A percentile compares a stretch with the other conserved stretches of the same genome.
These are phyloP conservation scores for Orthonychiurus folsomi DNA, from an alignment of 2,888 invertebrate species.

Conservation along the genomic window DNA sequence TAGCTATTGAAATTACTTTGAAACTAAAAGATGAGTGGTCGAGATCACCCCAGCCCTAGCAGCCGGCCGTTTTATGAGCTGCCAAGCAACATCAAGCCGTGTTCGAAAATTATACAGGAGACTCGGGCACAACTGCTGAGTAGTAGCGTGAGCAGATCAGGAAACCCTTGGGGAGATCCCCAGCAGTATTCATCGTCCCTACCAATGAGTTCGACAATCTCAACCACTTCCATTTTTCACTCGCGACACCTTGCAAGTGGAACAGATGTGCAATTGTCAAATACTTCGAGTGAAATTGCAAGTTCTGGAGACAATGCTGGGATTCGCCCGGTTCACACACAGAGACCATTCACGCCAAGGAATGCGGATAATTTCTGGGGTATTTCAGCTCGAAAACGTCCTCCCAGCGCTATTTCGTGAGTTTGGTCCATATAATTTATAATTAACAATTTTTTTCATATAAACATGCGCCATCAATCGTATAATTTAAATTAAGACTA, in stretches of 20 bases:
- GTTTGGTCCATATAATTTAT: too few relatives aligned
- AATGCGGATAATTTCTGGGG: constrained; percentile 36
- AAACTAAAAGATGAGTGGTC: background rate
- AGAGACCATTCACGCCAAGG: constrained; percentile 37
- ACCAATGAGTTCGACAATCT: background rate
- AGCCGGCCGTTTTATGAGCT: constrained; percentile 34
- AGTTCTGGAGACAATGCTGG: constrained; percentile 11
- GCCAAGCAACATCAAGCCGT: constrained; percentile 33
- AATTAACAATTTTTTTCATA: too few relatives aligned
- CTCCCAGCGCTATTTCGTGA: constrained; percentile 38
- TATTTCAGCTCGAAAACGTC: constrained; percentile 32
- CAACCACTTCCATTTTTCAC: background rate
- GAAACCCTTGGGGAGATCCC: background rate
- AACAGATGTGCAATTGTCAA: background rate
- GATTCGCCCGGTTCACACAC: constrained; percentile 34
- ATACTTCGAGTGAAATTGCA: background rate
- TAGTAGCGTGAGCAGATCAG: background rate
- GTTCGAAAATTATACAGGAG: constrained; percentile 37
- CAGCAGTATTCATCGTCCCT: too few relatives aligned
- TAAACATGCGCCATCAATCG: too few relatives aligned
- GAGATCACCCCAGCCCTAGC: too few relatives aligned
- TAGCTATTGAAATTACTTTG: background rate
- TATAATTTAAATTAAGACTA: too few relatives aligned
- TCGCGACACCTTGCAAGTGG: background rate
- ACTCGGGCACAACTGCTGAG: constrained; percentile 28